Evolutionary conservation across 2,888 invertebrate species (phyloP).

Genomic region (Tuta absoluta): DNA sequence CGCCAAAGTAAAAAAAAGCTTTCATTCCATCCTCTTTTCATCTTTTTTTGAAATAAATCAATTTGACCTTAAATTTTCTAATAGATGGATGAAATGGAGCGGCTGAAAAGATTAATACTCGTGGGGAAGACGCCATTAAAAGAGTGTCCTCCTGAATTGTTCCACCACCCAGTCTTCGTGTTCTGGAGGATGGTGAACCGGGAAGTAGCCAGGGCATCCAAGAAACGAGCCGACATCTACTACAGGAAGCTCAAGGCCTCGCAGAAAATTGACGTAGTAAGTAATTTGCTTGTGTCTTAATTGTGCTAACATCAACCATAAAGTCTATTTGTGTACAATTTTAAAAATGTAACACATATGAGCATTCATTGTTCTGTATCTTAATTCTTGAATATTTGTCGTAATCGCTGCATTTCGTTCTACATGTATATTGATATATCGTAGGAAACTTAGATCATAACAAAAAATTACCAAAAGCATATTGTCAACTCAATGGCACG

Average conservation of each 20-base stretch:
- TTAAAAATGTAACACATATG: too few species aligned
- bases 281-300: not conserved
- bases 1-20: too few species aligned
- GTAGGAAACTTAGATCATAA: too few species aligned
- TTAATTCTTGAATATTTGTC: too few species aligned
- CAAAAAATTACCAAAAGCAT: too few species aligned
- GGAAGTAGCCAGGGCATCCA: constrained; percentile 73
- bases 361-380: too few species aligned
- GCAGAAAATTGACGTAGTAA: constrained; percentile 63
- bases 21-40: too few species aligned
- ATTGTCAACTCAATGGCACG: too few species aligned
- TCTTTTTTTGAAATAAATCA: not conserved
- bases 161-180: constrained; percentile 85
- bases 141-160: constrained; percentile 84
- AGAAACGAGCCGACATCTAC: constrained; percentile 72
- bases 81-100: constrained; percentile 84
- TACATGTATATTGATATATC: too few species aligned
- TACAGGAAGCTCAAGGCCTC: constrained; percentile 70
- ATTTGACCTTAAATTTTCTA: not conserved
- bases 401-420: too few species aligned
- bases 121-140: constrained; percentile 84
- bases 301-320: not conserved
- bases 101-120: constrained; percentile 85
- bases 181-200: constrained; percentile 81
- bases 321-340: too few species aligned